Evolutionary conservation across 2,797 vertebrate species (phyloP).

Genomic region (Liasis olivaceus): DNA sequence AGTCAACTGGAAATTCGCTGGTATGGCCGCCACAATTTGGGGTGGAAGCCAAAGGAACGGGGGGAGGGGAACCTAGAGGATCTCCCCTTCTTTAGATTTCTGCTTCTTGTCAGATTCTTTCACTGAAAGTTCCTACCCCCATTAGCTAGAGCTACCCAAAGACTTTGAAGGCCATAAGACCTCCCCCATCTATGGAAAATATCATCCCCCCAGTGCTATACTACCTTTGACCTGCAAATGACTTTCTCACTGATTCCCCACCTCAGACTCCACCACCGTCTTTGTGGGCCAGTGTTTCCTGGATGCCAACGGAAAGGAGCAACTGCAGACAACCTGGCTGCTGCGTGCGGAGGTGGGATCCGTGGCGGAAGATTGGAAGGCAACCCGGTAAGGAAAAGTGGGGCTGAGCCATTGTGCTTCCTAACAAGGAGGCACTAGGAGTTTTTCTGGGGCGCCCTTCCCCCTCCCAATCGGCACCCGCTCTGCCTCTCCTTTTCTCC

Average conservation of each 20-base stretch:
- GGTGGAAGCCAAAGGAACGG: background rate
- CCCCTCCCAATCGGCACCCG: background rate
- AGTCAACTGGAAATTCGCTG: background rate
- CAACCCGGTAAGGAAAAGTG: background rate
- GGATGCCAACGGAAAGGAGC: background rate
- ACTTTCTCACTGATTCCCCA: too few species aligned
- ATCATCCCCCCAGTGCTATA: background rate
- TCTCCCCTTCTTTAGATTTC: background rate
- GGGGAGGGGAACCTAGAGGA: background rate
- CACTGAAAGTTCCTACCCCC: background rate
- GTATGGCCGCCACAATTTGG: background rate
- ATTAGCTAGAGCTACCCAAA: background rate
- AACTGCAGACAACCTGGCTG: background rate
- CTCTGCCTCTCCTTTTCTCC: too few species aligned
- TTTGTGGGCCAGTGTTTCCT: background rate
- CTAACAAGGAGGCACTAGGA: background rate
- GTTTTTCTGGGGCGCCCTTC: background rate
- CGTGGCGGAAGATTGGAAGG: background rate
- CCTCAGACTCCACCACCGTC: background rate
- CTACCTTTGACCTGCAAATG: rapidly evolving
- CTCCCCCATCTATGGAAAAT: background rate
- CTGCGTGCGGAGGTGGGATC: background rate
- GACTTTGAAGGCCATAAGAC: background rate
- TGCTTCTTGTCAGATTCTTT: background rate
- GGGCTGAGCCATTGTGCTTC: background rate